These are phyloP conservation scores for Gallinago media DNA, from an alignment of 2,113 vertebrate species.

Conservation along the genomic window DNA sequence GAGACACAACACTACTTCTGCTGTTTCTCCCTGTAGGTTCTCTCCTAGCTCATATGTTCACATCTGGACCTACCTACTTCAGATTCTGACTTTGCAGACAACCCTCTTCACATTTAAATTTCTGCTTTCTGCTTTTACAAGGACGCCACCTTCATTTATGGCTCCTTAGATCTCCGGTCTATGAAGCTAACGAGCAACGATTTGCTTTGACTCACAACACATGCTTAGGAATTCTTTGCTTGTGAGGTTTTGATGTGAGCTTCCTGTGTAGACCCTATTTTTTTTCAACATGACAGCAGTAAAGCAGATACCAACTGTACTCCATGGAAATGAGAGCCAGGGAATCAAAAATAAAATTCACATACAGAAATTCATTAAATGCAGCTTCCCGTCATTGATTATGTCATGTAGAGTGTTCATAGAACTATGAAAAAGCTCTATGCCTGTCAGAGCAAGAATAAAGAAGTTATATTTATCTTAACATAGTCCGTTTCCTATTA, in stretches of 20 bases:
- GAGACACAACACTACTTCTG: not conserved
- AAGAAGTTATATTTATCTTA: not conserved
- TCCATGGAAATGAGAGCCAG: not conserved
- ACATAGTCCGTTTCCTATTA: not conserved
- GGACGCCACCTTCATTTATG: not conserved
- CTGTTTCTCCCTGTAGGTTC: not conserved
- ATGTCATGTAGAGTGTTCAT: not conserved
- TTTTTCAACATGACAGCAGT: not conserved
- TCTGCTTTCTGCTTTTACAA: not conserved
- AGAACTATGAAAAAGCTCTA: not conserved
- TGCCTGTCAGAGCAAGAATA: not conserved
- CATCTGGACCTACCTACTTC: not conserved
- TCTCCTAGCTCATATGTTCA: not conserved
- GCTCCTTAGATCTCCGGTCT: not conserved
- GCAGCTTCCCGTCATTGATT: not conserved
- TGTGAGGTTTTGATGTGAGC: not conserved
- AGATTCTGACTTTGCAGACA: not conserved
- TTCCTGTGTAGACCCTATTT: not conserved
- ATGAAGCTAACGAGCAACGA: not conserved
- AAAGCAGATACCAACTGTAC: not conserved
- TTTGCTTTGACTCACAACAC: accelerated
- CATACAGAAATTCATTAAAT: not conserved
- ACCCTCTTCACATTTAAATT: not conserved
- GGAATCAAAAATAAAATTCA: not conserved
- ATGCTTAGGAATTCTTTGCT: not conserved